A percentile compares a stretch with the other conserved stretches of the same genome.
Conservation (phyloP, 2,888 invertebrate genomes). For the Tetragnatha montana region DNA sequence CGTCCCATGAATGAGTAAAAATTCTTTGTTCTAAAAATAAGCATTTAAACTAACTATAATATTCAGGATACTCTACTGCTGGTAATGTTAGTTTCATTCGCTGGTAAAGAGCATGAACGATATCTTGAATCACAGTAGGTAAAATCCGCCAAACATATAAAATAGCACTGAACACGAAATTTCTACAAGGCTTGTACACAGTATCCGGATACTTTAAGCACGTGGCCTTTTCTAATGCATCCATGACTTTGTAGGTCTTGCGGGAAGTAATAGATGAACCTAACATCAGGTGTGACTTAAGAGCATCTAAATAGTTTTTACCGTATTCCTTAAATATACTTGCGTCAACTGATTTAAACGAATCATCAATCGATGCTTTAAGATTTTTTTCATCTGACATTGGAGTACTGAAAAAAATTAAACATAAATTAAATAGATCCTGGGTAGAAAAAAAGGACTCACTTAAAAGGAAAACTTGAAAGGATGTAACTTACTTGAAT, state of each 20-base stretch:
- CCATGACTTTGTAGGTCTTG: background rate
- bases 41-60: no score
- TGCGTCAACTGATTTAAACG: background rate
- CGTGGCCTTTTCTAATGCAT: constrained; percentile 5
- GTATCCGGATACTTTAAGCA: constrained; percentile 1
- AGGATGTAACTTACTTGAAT: no score
- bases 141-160: no score
- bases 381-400: background rate
- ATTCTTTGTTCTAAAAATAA: no score
- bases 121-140: no score
- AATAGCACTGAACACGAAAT: no score
- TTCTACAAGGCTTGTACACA: constrained; percentile 13
- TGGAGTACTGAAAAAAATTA: constrained; percentile 1
- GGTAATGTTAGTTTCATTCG: no score
- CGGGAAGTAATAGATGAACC: background rate
- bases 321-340: constrained; percentile 7
- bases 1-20: no score
- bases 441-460: background rate
- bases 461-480: no score
- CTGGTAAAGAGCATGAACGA: no score
- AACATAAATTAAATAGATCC: background rate
- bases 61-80: no score
- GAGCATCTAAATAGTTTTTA: background rate
- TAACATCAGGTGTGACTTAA: background rate
- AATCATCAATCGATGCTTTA: background rate